phyloP scores from a whole-genome alignment of 2,113 vertebrate genomes.

The Toxotes chatareus region DNA sequence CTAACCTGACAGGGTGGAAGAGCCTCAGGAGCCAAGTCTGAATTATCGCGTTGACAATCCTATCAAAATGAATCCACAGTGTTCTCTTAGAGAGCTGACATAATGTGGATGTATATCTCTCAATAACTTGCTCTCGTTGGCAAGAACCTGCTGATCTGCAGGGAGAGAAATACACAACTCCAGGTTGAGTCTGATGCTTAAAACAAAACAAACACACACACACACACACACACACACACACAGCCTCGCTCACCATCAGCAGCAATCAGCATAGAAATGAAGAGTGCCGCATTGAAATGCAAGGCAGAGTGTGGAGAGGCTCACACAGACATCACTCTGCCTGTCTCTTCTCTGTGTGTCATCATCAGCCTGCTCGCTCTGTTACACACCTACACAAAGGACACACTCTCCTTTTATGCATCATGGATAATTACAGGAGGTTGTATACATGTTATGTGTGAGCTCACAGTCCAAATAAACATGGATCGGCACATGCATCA shows the following conservation, averaged over 20 bases:
- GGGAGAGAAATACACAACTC: neutral
- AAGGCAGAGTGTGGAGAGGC: constrained; percentile 3
- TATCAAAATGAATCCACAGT: neutral
- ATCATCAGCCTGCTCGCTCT: neutral
- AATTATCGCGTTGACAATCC: neutral
- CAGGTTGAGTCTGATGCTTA: neutral
- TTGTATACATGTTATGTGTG: neutral
- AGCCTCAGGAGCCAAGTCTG: too few species aligned
- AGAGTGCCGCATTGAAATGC: constrained; percentile 22
- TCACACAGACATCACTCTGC: constrained; percentile 8
- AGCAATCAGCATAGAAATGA: constrained; percentile 27
- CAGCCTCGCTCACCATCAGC: neutral
- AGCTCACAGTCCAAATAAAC: too few species aligned
- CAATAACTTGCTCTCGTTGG: neutral
- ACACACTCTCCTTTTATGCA: too few species aligned
- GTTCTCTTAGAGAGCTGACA: neutral
- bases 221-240: too few species aligned
- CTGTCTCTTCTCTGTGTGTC: neutral
- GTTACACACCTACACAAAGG: neutral
- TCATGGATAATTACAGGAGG: neutral
- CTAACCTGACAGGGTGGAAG: too few species aligned
- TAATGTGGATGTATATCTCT: neutral
- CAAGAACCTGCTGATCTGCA: too few species aligned
- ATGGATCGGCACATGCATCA: too few species aligned
- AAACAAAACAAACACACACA: neutral